These are phyloP conservation scores for Pseudomyrmex concolor DNA, from an alignment of 1,140 invertebrate species.

Conservation along the genomic window DNA sequence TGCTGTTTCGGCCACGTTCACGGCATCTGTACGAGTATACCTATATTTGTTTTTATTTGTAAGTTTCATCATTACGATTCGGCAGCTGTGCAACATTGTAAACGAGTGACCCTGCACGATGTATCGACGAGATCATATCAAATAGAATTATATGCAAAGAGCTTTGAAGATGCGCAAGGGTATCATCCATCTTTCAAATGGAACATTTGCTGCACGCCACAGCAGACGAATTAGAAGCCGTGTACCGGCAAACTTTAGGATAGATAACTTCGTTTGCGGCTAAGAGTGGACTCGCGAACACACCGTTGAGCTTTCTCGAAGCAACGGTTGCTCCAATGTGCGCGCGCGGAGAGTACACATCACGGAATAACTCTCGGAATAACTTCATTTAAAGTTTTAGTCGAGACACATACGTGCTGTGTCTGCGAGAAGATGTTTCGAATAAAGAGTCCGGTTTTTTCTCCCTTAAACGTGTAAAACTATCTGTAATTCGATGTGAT, in stretches of 20 bases:
- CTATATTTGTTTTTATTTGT: not conserved
- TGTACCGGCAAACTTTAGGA: slow-evolving; percentile 18
- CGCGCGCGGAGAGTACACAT: not conserved
- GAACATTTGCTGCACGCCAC: not conserved
- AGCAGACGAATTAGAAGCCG: slow-evolving; percentile 23
- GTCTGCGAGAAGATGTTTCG: not conserved
- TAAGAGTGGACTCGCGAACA: slow-evolving; percentile 20
- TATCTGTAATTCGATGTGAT: not conserved
- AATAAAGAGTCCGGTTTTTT: not conserved
- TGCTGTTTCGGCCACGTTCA: not conserved
- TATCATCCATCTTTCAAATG: not conserved
- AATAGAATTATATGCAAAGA: not conserved
- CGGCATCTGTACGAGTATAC: not conserved
- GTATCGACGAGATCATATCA: not conserved
- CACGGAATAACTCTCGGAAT: not conserved
- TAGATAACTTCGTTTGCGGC: slow-evolving; percentile 38
- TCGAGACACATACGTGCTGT: not conserved
- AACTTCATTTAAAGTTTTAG: slow-evolving; percentile 37
- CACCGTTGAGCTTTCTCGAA: slow-evolving; percentile 19
- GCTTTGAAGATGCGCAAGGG: not conserved
- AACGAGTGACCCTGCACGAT: not conserved
- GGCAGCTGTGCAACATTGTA: not conserved
- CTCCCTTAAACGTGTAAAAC: not conserved
- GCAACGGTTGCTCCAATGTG: slow-evolving; percentile 10
- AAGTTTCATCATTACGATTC: not conserved